These are phyloP conservation scores for Gymnorhina tibicen DNA, from an alignment of 2,113 vertebrate genomes.

Conservation along the genomic window DNA sequence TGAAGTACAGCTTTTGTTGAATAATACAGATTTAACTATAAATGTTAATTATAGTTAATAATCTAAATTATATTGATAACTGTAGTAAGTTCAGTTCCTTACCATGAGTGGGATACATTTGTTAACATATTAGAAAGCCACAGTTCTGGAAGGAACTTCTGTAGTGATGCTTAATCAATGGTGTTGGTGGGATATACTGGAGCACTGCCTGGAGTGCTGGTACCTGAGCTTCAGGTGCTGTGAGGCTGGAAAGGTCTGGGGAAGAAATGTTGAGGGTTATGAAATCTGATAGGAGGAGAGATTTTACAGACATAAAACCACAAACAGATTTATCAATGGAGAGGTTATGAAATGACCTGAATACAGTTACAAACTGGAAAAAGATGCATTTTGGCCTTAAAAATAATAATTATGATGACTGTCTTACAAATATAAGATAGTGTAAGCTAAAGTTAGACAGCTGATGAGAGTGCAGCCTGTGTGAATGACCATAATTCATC, in stretches of 20 bases:
- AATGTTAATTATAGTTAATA: not conserved
- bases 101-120: not conserved
- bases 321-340: not conserved
- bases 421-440: not conserved
- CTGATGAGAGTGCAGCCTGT: not conserved
- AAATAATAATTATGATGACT: not conserved
- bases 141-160: not conserved
- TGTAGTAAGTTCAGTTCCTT: not conserved
- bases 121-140: not conserved
- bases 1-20: not conserved
- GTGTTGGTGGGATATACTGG: not conserved
- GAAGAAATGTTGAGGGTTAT: not conserved
- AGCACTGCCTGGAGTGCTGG: not conserved
- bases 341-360: not conserved
- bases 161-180: rapidly evolving
- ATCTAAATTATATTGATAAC: not conserved
- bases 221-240: not conserved
- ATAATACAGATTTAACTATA: not conserved
- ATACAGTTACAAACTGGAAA: not conserved
- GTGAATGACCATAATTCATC: not conserved
- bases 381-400: not conserved
- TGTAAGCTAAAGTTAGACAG: not conserved
- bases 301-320: not conserved
- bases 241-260: not conserved
- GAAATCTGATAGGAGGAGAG: not conserved